phyloP scores from a whole-genome alignment of 2,113 vertebrate species.

The Forbesichthys papilliferus region DNA sequence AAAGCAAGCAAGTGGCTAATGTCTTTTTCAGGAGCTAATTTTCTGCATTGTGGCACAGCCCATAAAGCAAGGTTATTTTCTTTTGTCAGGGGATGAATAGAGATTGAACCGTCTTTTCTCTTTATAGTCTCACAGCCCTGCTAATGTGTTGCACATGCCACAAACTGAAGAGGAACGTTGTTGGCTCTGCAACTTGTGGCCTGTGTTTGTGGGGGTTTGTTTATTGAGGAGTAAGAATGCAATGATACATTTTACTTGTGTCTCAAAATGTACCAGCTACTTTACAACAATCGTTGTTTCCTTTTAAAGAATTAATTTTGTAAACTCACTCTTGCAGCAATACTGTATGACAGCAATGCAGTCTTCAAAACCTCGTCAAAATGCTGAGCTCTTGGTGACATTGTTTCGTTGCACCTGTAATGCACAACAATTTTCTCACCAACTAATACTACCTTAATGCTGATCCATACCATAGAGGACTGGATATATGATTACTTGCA shows the following conservation, averaged over 20 bases:
- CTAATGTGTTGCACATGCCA: slow-evolving; percentile 60
- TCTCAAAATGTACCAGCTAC: slow-evolving; percentile 21
- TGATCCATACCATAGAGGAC: slow-evolving; percentile 37
- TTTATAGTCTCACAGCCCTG: slow-evolving; percentile 69
- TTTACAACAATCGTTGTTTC: slow-evolving; percentile 20
- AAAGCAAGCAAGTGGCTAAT: slow-evolving; percentile 77
- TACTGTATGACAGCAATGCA: slow-evolving; percentile 53
- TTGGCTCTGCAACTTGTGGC: slow-evolving; percentile 36
- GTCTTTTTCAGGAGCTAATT: slow-evolving; percentile 80
- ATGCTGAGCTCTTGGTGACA: slow-evolving; percentile 47
- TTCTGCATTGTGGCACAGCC: slow-evolving; percentile 68
- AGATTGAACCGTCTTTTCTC: slow-evolving; percentile 80
- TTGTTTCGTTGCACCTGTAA: slow-evolving; percentile 6
- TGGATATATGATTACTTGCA: slow-evolving; percentile 40
- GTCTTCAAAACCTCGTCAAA: slow-evolving; percentile 48
- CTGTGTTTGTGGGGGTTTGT: slow-evolving; percentile 15
- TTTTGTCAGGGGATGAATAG: slow-evolving; percentile 71
- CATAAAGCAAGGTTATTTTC: slow-evolving; percentile 76
- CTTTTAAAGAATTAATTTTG: slow-evolving; percentile 20
- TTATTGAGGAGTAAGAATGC: slow-evolving; percentile 28
- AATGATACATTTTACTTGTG: slow-evolving; percentile 1
- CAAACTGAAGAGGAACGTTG: slow-evolving; percentile 46
- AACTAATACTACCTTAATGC: slow-evolving; percentile 42
- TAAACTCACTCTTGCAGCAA: slow-evolving; percentile 23
- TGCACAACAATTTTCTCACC: slow-evolving; percentile 39